Base-by-base conservation (phyloP, 2,113 vertebrate genomes). In the Cercocebus atys region DNA sequence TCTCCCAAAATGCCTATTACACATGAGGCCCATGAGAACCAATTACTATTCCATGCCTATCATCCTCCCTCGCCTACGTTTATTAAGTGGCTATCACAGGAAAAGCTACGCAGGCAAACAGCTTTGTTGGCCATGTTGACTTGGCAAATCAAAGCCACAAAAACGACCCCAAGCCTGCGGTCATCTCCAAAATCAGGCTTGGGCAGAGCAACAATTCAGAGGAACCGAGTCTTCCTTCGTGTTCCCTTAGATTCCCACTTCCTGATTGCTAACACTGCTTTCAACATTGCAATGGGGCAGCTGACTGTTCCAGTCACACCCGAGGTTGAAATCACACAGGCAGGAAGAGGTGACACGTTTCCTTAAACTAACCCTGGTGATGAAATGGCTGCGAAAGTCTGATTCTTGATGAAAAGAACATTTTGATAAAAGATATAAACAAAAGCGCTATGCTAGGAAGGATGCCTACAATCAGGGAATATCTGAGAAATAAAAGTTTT, bases 401-500 rank as follows among this genome's bases (percentile, higher is more conserved):
- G 2, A 2, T n/a, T 64, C 50, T 61, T 32, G 18, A 8, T 13
- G 13, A 66, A 12, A 64, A 52, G 16, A 17, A 5, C 8, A 25
- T 17, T 35, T 40, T 27, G n/a, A 14, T 3, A 16, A 30, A 45
- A 30, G 12, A n/a, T 27, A 38, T 0, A 7, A 32, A 32, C 7
- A 13, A 0, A 27, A 66, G 66, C 30, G 5, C 55, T 4, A 12
- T 1, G 2, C 23, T 1, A 5, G 2, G 0, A 61, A 40, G 52
- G 30, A 25, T 8, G 20, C 9, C n/a, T 6, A 6, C 0, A 9
- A 14, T 1, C 2, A 52, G 7, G 45, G 47, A 32, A 6, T 5
- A 10, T 7, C 23, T 8, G 2, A 70, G 32, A 59, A 43, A 27
- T 0, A 3, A 47, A 1, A 0, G 9, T 25, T 6, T 13, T 4